These are phyloP conservation scores for Cebidichthys violaceus DNA, from an alignment of 2,113 vertebrate genomes.

Conservation along the genomic window DNA sequence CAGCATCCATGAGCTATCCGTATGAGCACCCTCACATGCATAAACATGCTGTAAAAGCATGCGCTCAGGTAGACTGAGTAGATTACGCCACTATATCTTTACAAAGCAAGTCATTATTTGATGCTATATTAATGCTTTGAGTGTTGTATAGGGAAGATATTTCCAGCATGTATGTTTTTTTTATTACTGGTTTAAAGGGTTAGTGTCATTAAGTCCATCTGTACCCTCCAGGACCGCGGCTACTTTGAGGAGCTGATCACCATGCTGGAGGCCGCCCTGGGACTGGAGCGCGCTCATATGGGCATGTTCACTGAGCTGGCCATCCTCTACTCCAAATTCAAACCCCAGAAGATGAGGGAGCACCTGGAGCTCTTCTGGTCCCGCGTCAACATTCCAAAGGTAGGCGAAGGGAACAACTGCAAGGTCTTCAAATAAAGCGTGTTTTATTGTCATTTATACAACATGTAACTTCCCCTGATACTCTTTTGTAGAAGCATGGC, in stretches of 20 bases:
- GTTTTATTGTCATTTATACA: not conserved
- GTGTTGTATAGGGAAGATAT: not conserved
- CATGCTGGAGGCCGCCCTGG: constrained; percentile 97
- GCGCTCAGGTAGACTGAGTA: too few species aligned
- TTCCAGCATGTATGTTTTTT: not conserved
- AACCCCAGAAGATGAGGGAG: constrained; percentile 99
- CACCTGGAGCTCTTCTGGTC: constrained; percentile 99
- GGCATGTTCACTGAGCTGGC: constrained; percentile 99
- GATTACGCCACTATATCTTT: too few species aligned
- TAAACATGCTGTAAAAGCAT: too few species aligned
- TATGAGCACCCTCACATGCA: too few species aligned
- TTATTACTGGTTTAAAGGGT: not conserved
- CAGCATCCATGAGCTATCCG: too few species aligned
- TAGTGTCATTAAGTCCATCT: constrained; percentile 18
- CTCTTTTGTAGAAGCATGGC: not conserved
- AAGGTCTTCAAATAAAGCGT: not conserved
- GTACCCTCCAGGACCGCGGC: constrained; percentile 89
- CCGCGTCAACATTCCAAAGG: constrained; percentile 99
- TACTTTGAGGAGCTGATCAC: constrained; percentile 99
- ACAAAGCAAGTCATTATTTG: too few species aligned
- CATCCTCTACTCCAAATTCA: constrained; percentile 99
- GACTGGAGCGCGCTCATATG: constrained; percentile 98
- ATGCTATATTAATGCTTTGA: too few species aligned
- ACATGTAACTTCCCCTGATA: not conserved
- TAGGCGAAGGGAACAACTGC: constrained; percentile 48